Evolutionary conservation across 2,797 vertebrate genomes (phyloP).

Genomic region (Hybognathus amarus): DNA sequence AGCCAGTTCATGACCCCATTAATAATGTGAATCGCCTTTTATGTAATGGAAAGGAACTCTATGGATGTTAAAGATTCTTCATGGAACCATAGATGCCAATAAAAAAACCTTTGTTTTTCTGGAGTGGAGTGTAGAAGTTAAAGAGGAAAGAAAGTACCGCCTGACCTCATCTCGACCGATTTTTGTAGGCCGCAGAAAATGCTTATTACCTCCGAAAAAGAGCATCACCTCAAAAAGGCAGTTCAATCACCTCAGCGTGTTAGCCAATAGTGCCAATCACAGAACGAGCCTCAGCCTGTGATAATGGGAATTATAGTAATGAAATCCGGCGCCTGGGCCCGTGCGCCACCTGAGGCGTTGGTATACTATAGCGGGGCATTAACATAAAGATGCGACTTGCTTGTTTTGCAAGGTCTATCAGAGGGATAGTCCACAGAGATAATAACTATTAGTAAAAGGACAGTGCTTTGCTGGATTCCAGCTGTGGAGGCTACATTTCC

Average conservation of each 20-base stretch:
- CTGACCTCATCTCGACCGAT: conserved; percentile 1
- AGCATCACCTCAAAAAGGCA: conserved; percentile 47
- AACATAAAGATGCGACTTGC: conserved; percentile 84
- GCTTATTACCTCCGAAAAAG: conserved; percentile 19
- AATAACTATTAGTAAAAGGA: conserved; percentile 99
- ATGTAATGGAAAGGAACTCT: neutral
- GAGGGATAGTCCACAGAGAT: conserved; percentile 93
- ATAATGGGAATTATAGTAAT: conserved; percentile 85
- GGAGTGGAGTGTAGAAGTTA: neutral
- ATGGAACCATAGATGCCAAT: neutral
- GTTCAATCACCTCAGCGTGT: conserved; percentile 73
- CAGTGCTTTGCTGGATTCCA: conserved; percentile 94
- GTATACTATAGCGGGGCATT: conserved; percentile 75
- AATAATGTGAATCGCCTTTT: neutral
- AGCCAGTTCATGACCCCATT: too few species aligned
- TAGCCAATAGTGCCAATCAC: conserved; percentile 72
- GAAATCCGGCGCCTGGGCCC: conserved; percentile 79
- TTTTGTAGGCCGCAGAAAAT: conserved; percentile 1
- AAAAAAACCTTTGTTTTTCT: neutral
- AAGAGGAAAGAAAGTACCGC: neutral
- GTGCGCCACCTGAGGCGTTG: conserved; percentile 73
- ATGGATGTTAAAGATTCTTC: neutral
- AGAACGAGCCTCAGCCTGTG: conserved; percentile 78
- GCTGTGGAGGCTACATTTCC: conserved; percentile 97
- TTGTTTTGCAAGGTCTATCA: conserved; percentile 78